phyloP scores from a whole-genome alignment of 1,140 invertebrate species.

The Drosophila carrolli region DNA sequence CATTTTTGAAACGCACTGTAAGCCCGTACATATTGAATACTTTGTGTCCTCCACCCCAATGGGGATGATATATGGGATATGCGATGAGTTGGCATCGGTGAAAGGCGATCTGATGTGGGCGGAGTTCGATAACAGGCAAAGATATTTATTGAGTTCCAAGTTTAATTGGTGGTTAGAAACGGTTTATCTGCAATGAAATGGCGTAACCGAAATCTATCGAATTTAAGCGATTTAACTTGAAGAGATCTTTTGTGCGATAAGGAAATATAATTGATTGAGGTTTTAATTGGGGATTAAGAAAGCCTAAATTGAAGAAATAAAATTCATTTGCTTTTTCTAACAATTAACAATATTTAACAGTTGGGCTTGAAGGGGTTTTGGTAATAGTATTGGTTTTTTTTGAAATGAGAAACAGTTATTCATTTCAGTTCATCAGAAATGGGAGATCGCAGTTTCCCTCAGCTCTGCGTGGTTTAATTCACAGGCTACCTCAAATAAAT shows the following conservation, averaged over 20 bases:
- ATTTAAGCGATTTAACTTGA: slow-evolving; percentile 13
- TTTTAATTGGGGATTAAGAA: slow-evolving; percentile 12
- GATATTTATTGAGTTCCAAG: slow-evolving; percentile 31
- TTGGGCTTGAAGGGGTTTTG: no score
- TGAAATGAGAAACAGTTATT: no score
- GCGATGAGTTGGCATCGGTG: slow-evolving; percentile 44
- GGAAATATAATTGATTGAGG: slow-evolving; percentile 13
- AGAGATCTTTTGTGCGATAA: slow-evolving; percentile 25
- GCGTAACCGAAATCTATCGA: slow-evolving; percentile 20
- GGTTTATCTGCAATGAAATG: slow-evolving; percentile 32
- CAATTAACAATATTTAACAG: neutral
- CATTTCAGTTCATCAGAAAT: no score
- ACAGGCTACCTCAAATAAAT: no score
- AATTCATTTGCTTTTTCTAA: neutral
- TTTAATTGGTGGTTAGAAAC: slow-evolving; percentile 45
- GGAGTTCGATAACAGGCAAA: slow-evolving; percentile 38
- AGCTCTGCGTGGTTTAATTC: no score
- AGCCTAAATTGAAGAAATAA: neutral
- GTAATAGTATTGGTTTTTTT: no score
- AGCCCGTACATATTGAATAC: slow-evolving; percentile 22
- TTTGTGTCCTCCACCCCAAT: slow-evolving; percentile 27
- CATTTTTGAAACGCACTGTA: slow-evolving; percentile 24
- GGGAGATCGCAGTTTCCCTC: no score
- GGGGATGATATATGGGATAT: slow-evolving; percentile 51
- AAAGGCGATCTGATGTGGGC: slow-evolving; percentile 49